phyloP scores from a whole-genome alignment of 2,797 vertebrate species.

The Chloroceryle inda region DNA sequence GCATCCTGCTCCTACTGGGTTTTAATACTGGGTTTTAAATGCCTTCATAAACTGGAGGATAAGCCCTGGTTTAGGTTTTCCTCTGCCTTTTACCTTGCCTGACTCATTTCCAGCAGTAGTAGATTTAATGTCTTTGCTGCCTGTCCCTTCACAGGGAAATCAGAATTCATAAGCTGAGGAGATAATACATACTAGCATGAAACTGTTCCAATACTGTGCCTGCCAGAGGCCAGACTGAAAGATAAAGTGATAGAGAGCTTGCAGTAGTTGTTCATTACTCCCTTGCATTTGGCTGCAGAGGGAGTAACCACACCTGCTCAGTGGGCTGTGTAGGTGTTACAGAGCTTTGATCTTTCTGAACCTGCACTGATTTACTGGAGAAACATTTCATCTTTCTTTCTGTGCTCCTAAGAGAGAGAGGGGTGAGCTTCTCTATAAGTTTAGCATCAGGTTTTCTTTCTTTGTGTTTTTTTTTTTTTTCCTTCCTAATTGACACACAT shows the following conservation, averaged over 20 bases:
- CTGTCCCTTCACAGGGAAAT: slow-evolving; percentile 36
- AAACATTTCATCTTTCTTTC: slow-evolving; percentile 6
- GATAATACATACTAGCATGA: slow-evolving; percentile 30
- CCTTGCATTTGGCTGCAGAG: background rate
- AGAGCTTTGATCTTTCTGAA: slow-evolving; percentile 13
- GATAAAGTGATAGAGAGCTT: slow-evolving; percentile 34
- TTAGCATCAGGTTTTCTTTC: background rate
- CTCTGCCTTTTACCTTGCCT: background rate
- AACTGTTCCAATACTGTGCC: slow-evolving; percentile 31
- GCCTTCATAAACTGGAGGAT: background rate
- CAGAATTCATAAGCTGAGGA: slow-evolving; percentile 48
- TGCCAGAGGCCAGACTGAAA: slow-evolving; percentile 41
- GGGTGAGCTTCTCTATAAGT: background rate
- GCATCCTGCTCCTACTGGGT: background rate
- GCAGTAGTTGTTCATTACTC: background rate
- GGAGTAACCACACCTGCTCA: slow-evolving; percentile 9
- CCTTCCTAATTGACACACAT: background rate
- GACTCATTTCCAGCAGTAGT: background rate
- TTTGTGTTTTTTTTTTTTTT: background rate
- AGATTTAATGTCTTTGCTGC: slow-evolving; percentile 42
- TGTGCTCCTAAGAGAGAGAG: background rate
- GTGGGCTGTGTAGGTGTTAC: background rate
- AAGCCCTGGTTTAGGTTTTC: background rate
- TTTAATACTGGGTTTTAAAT: slow-evolving; percentile 18
- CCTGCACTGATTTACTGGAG: slow-evolving; percentile 14